A percentile compares a stretch with the other conserved stretches of the same genome.
Evolutionary conservation across 1,140 invertebrate genomes (phyloP).

Genomic region (Sitodiplosis mosellana): DNA sequence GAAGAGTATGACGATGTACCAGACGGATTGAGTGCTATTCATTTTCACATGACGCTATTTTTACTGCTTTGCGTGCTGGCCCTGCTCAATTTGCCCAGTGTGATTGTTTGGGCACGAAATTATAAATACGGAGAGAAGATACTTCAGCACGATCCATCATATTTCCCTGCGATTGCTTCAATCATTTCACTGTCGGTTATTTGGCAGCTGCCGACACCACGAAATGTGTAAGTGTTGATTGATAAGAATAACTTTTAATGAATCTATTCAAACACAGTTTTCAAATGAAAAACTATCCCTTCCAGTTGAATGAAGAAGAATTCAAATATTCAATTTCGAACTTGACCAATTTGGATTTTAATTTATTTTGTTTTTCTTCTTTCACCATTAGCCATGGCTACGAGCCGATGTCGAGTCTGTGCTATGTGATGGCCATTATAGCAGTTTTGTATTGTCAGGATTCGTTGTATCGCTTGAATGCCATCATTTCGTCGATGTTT

Average conservation of each 20-base stretch:
- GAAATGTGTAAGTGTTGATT: constrained; percentile 17
- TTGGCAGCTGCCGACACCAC: constrained; percentile 15
- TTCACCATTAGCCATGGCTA: constrained; percentile 28
- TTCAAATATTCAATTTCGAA: no score
- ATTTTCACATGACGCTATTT: constrained; percentile 40
- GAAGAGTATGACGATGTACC: constrained; percentile 10
- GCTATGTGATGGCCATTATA: constrained; percentile 29
- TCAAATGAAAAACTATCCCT: no score
- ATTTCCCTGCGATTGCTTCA: constrained; percentile 10
- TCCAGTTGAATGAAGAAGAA: no score
- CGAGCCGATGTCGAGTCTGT: constrained; percentile 24
- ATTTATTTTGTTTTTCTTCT: constrained; percentile 6
- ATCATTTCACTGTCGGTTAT: constrained; percentile 13
- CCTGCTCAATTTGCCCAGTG: constrained; percentile 31
- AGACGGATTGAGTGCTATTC: constrained; percentile 26
- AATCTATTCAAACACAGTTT: no score
- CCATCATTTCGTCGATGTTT: constrained; percentile 31
- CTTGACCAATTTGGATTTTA: no score
- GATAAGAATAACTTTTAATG: neutral
- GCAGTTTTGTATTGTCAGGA: constrained; percentile 32
- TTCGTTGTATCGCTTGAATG: constrained; percentile 34
- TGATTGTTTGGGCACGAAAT: constrained; percentile 40
- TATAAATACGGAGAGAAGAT: constrained; percentile 31
- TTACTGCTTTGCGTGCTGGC: constrained; percentile 33
- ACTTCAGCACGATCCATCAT: constrained; percentile 14